These are phyloP conservation scores for Mus spicilegus DNA, from an alignment of 2,113 vertebrate genomes.

Conservation along the genomic window DNA sequence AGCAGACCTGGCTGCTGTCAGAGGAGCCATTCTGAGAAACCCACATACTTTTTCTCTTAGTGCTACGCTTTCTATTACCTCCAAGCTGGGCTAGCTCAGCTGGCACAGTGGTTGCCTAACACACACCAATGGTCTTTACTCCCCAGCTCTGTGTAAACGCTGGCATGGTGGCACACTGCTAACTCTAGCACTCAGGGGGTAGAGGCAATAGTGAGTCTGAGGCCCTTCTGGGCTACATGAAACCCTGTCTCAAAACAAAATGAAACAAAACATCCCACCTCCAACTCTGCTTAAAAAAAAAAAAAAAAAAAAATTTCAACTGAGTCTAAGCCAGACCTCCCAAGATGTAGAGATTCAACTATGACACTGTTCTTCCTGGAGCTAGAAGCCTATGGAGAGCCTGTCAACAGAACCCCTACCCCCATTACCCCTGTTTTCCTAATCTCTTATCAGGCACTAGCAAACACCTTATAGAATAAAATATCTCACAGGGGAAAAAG, in stretches of 20 bases:
- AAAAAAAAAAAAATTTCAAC: neutral
- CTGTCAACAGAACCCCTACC: neutral
- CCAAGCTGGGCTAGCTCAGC: neutral
- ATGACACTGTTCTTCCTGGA: neutral
- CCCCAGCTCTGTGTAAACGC: neutral
- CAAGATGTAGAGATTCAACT: neutral
- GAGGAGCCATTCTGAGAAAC: neutral
- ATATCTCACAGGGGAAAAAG: conserved; percentile 26
- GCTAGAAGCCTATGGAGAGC: neutral
- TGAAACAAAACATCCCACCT: neutral
- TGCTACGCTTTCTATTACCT: neutral
- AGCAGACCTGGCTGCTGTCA: no score
- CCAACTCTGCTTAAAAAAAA: neutral
- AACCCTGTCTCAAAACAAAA: neutral
- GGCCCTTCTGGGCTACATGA: neutral
- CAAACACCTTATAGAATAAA: conserved; percentile 16
- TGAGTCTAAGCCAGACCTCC: neutral
- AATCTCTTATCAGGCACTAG: neutral
- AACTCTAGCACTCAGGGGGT: neutral
- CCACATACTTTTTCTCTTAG: neutral
- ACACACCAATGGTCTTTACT: no score
- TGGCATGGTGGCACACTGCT: no score
- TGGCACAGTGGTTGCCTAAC: neutral
- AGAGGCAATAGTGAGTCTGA: neutral
- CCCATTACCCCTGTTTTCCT: neutral